A percentile compares a stretch with the other conserved stretches of the same genome.
Conservation (phyloP, 2,888 invertebrate species). For the Mellilla xanthometata region DNA sequence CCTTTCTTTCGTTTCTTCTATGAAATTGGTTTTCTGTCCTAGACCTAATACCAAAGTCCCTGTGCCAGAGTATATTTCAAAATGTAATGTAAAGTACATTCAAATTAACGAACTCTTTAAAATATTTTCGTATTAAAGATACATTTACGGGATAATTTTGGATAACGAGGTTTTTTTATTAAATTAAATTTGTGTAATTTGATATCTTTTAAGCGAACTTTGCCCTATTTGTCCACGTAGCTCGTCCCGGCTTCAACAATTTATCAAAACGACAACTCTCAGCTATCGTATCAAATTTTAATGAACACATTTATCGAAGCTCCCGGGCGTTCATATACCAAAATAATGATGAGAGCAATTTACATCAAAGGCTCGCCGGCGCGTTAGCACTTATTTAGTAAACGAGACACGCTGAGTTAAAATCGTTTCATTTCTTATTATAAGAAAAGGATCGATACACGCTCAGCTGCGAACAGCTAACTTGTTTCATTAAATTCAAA, state of each 20-base stretch:
- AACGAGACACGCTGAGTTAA: constrained; percentile 24
- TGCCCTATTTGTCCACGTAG: not conserved
- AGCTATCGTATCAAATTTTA: constrained; percentile 16
- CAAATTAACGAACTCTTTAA: too few species aligned
- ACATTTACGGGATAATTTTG: too few species aligned
- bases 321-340: constrained; percentile 13
- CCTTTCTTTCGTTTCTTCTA: too few species aligned
- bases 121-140: too few species aligned
- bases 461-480: constrained; percentile 75
- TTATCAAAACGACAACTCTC: constrained; percentile 10
- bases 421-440: constrained; percentile 49
- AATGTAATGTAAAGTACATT: too few species aligned
- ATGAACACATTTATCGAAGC: constrained; percentile 17
- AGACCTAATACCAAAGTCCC: too few species aligned
- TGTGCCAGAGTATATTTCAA: too few species aligned
- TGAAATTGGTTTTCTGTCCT: too few species aligned
- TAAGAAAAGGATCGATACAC: constrained; percentile 65
- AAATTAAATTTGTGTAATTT: not conserved
- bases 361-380: constrained; percentile 26
- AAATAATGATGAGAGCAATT: constrained; percentile 28
- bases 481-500: constrained; percentile 84
- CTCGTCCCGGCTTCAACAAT: constrained; percentile 2
- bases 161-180: too few species aligned
- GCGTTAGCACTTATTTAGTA: constrained; percentile 29
- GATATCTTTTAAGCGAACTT: not conserved